A percentile compares a stretch with the other conserved stretches of the same genome.
Conservation (phyloP, 2,113 vertebrate genomes). For the Gyps fulvus region DNA sequence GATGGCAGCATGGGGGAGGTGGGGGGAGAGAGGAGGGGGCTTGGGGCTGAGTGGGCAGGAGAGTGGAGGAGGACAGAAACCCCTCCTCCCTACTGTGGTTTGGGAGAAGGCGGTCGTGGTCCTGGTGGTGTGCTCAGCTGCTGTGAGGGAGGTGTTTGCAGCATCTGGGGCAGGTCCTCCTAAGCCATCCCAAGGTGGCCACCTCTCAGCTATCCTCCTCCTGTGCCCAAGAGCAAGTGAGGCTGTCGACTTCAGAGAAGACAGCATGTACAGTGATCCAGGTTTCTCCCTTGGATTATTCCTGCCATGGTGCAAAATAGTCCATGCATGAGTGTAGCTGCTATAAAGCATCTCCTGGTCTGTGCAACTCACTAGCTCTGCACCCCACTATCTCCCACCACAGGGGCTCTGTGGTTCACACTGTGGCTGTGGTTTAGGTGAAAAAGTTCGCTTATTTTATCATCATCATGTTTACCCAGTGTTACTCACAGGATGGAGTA, state of each 20-base stretch:
- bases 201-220: background rate
- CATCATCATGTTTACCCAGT: background rate
- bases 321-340: background rate
- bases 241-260: background rate
- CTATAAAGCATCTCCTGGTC: background rate
- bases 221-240: background rate
- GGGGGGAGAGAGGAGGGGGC: background rate
- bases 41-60: conserved; percentile 1
- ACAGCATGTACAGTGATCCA: background rate
- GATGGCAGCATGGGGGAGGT: conserved; percentile 29
- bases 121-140: background rate
- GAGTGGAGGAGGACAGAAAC: background rate
- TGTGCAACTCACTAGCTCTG: background rate
- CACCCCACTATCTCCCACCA: background rate
- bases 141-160: background rate
- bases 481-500: background rate
- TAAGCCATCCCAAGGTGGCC: background rate
- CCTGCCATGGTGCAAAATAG: background rate
- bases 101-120: background rate
- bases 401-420: background rate
- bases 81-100: fast-evolving
- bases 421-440: background rate
- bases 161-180: background rate
- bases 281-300: background rate
- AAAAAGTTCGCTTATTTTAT: background rate